Conservation (phyloP, 1,140 invertebrate species). For the Hyphantria cunea region DNA sequence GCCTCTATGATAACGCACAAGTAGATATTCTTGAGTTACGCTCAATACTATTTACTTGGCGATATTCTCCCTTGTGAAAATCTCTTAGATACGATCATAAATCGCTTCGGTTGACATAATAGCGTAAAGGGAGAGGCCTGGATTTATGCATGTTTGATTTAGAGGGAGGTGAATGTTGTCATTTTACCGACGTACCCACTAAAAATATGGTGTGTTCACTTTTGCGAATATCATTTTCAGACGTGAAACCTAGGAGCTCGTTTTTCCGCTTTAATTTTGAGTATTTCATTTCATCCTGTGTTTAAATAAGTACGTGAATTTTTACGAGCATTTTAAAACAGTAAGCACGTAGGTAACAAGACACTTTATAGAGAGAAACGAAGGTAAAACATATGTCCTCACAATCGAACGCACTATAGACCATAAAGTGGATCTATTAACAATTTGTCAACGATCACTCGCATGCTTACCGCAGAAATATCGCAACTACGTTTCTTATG, state of each 20-base stretch:
- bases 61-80: conserved; percentile 66
- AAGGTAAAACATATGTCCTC: conserved; percentile 5
- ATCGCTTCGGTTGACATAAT: conserved; percentile 76
- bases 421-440: conserved; percentile 11
- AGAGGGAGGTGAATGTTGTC: conserved; percentile 55
- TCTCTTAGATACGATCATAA: conserved; percentile 75
- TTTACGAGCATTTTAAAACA: conserved; percentile 33
- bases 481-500: conserved; percentile 29
- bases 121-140: conserved; percentile 68
- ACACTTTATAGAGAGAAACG: conserved; percentile 19
- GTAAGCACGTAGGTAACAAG: conserved; percentile 24
- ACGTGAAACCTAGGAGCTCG: conserved; percentile 15
- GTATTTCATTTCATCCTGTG: conserved; percentile 27
- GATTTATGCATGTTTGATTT: conserved; percentile 78
- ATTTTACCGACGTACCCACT: conserved; percentile 41
- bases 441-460: conserved; percentile 26
- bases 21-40: conserved; percentile 34
- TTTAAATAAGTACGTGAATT: conserved; percentile 34
- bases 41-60: conserved; percentile 63
- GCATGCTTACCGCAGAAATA: conserved; percentile 20
- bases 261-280: conserved; percentile 21
- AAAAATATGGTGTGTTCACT: conserved; percentile 42
- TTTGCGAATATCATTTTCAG: conserved; percentile 35
- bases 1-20: conserved; percentile 19
- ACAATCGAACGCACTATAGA: conserved; percentile 4